These are phyloP conservation scores for Oscheius sp. DNA, from an alignment of 2,888 invertebrate species.

Conservation along the genomic window DNA sequence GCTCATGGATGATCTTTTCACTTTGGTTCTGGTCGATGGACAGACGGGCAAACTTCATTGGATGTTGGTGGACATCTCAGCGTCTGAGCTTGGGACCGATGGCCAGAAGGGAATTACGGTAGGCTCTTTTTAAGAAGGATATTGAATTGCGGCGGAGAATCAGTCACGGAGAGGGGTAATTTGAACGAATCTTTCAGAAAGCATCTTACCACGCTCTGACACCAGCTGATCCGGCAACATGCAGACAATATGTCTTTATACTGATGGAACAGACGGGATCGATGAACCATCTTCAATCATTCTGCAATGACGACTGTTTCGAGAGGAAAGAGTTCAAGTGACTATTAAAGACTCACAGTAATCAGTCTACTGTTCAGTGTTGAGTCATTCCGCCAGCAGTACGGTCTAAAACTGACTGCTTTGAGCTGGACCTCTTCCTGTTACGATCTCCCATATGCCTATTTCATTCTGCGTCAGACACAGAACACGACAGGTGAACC, in stretches of 20 bases:
- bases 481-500: constrained; percentile 26
- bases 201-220: constrained; percentile 46
- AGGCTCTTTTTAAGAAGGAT: constrained; percentile 19
- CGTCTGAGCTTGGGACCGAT: constrained; percentile 59
- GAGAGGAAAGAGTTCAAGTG: constrained; percentile 48
- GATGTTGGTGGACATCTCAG: constrained; percentile 65
- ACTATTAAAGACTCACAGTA: neutral
- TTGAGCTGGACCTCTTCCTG: constrained; percentile 63
- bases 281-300: constrained; percentile 29
- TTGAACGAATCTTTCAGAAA: constrained; percentile 41
- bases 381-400: constrained; percentile 44
- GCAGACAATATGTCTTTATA: constrained; percentile 47
- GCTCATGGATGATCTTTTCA: constrained; percentile 64
- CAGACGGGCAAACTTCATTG: constrained; percentile 62
- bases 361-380: constrained; percentile 26
- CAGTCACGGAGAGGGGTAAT: neutral
- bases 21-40: constrained; percentile 66
- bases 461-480: constrained; percentile 40
- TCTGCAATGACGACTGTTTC: constrained; percentile 47
- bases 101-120: constrained; percentile 57
- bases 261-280: constrained; percentile 44
- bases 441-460: constrained; percentile 64
- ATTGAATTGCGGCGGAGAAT: constrained; percentile 11
- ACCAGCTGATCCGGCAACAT: constrained; percentile 50
- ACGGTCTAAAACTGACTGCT: constrained; percentile 56